Evolutionary conservation across 2,113 vertebrate genomes (phyloP), one percentile per base, ranked within the genome.

Genomic region (Larimichthys crocea): DNA sequence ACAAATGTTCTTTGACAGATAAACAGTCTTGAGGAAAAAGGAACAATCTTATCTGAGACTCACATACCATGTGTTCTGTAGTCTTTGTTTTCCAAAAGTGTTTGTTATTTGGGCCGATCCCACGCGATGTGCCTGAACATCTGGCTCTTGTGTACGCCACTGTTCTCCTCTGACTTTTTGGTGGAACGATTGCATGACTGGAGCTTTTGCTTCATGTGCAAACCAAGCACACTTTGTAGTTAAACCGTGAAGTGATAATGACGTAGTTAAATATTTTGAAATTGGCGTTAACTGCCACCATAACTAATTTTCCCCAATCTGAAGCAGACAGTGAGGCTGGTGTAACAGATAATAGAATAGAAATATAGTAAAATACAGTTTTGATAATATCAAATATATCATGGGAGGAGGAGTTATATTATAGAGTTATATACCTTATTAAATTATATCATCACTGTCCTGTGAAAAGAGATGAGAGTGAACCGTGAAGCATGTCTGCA

Each of bases 51-150:
- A 52, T 82, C 69, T 80, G 10, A 86, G 60, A 60, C 22, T 52
- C 57, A 80, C 19, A 55, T 84, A 63, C 78, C 59, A 62, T 69
- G 62, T 77, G 56, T 82, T 79, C 17, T 84, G 89, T 69, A 69
- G 67, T 57, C 29, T 85, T 68, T 83, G 22, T 79, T 74, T 71
- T 83, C 8, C 69, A 69, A 74, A 68, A 49, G 48, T 57, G 49
- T 66, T 88, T 67, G 50, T 87, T 86, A 60, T 79, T 64, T 83
- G 52, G 62, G 61, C n/a, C 22, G 66, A 52, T 88, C 80, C 40
- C 72, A 77, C 56, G 77, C 74, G 1, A 89, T 66, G 74, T 61
- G 76, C 74, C 26, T 70, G 56, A 44, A 90, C 90, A 91, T 93
- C 88, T 92, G 84, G 60, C 50, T 84, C 48, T 67, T 24, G n/a